These are phyloP conservation scores for Morpho achilles DNA, from an alignment of 2,888 invertebrate species.

Conservation along the genomic window DNA sequence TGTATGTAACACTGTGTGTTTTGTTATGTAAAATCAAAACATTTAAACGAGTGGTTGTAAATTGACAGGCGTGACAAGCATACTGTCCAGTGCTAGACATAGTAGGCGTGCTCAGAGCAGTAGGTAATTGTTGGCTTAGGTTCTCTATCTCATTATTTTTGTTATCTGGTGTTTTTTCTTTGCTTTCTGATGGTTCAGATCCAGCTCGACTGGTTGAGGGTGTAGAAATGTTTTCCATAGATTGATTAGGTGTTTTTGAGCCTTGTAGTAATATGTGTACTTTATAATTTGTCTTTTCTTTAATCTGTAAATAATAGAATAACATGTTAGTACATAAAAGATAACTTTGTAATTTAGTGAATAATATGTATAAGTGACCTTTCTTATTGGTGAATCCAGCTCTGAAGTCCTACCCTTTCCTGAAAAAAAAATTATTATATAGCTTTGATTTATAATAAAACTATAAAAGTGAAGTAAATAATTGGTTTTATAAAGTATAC, in stretches of 20 bases:
- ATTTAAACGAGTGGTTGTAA: slow-evolving; percentile 84
- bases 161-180: slow-evolving; percentile 31
- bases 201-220: slow-evolving; percentile 49
- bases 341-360: neutral
- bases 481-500: neutral
- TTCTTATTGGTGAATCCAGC: slow-evolving; percentile 44
- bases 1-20: slow-evolving; percentile 80
- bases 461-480: neutral
- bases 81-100: slow-evolving; percentile 63
- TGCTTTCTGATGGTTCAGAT: slow-evolving; percentile 33
- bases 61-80: slow-evolving; percentile 82
- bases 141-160: slow-evolving; percentile 30
- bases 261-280: slow-evolving; percentile 82
- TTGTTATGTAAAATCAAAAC: slow-evolving; percentile 86
- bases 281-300: slow-evolving; percentile 78
- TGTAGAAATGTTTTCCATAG: slow-evolving; percentile 37
- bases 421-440: neutral
- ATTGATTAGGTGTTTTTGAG: slow-evolving; percentile 46
- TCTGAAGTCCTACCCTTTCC: slow-evolving; percentile 31
- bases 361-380: slow-evolving; percentile 35
- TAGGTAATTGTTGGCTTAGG: slow-evolving; percentile 27
- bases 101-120: slow-evolving; percentile 37
- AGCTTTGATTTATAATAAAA: neutral
- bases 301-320: slow-evolving; percentile 49
- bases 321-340: neutral